Evolutionary conservation across 1,140 invertebrate genomes (phyloP).

Genomic region (Lutraria rhynchaena): DNA sequence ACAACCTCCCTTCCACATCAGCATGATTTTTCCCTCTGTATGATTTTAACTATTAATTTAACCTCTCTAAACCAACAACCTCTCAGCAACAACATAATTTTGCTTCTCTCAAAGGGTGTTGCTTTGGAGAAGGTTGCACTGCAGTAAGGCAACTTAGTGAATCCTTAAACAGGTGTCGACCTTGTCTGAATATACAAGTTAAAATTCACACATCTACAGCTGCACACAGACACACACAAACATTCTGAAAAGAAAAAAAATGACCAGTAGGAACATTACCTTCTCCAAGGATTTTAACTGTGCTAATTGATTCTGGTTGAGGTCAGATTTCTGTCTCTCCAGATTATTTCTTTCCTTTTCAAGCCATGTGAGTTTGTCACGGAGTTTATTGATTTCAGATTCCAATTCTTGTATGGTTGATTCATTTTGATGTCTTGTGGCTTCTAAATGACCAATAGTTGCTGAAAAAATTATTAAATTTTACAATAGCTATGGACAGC

Average conservation of each 20-base stretch:
- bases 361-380: slow-evolving; percentile 67
- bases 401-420: slow-evolving; percentile 70
- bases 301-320: slow-evolving; percentile 65
- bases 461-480: no score
- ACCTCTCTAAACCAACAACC: no score
- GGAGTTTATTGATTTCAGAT: slow-evolving; percentile 69
- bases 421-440: slow-evolving; percentile 75
- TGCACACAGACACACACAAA: neutral
- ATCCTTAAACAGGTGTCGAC: neutral
- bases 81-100: no score
- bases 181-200: neutral
- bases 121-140: no score
- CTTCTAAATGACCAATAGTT: slow-evolving; percentile 75
- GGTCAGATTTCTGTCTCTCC: slow-evolving; percentile 64
- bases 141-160: neutral
- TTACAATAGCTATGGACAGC: no score
- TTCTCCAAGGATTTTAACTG: slow-evolving; percentile 73
- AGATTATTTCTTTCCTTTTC: slow-evolving; percentile 70
- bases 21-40: no score
- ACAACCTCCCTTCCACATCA: no score
- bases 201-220: neutral
- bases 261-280: slow-evolving; percentile 67
- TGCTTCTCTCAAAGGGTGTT: no score
- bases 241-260: neutral
- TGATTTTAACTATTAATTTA: no score